Percentiles rank a stretch among this genome's conserved stretches.
Evolutionary conservation across 2,888 invertebrate species (phyloP).

Genomic region (Caenorhabditis doughertyi): DNA sequence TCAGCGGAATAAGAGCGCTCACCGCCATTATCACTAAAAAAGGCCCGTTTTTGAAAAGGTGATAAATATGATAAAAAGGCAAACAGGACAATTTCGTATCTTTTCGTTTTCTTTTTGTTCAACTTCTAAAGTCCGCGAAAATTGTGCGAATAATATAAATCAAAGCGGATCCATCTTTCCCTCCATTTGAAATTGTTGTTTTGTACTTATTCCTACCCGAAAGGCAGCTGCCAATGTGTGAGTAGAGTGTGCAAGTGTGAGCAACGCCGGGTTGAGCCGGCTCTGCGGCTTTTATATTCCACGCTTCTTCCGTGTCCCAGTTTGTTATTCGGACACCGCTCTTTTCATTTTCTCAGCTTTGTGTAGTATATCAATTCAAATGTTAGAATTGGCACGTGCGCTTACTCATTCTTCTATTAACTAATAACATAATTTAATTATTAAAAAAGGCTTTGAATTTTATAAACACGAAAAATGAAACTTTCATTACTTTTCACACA

Average conservation of each 20-base stretch:
- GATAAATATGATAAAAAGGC: conserved; percentile 40
- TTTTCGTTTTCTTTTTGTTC: conserved; percentile 3
- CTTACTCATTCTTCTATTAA: background rate
- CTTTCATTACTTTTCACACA: background rate
- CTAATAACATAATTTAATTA: too few species aligned
- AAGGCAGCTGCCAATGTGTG: conserved; percentile 30
- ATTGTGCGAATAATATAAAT: conserved; percentile 15
- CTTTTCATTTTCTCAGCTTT: conserved; percentile 5
- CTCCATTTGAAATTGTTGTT: conserved; percentile 11
- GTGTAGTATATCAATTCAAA: background rate
- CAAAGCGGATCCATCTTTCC: conserved; percentile 8
- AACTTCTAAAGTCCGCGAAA: conserved; percentile 1
- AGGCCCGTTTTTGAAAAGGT: conserved; percentile 20
- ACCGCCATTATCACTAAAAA: conserved; percentile 26
- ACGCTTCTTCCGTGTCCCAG: conserved; percentile 25
- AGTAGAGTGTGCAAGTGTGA: conserved; percentile 12
- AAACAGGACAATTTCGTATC: conserved; percentile 38
- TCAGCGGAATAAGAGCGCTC: conserved; percentile 10
- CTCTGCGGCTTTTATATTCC: conserved; percentile 15
- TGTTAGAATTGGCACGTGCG: background rate
- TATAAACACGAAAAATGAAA: too few species aligned
- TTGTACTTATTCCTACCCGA: conserved; percentile 10
- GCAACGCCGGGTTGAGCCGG: background rate
- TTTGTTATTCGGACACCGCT: conserved; percentile 30
- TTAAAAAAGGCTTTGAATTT: too few species aligned